A percentile compares a stretch with the other conserved stretches of the same genome.
Conservation (phyloP, 2,797 vertebrate genomes). For the Botia kubotai region DNA sequence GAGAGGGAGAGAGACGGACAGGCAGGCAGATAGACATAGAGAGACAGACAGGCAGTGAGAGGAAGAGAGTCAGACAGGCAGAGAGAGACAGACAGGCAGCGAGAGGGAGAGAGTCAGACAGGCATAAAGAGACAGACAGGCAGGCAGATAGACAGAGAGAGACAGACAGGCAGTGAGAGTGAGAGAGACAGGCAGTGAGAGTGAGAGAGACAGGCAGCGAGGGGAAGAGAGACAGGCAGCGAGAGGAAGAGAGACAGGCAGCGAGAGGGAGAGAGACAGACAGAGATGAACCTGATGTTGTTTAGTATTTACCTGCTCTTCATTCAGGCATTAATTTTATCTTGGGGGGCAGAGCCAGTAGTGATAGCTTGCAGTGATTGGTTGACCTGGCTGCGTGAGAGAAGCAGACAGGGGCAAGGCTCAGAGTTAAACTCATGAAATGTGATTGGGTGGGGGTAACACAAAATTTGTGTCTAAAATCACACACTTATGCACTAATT, state of each 20-base stretch:
- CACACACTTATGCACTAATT: too few species aligned
- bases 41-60: neutral
- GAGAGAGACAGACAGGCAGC: neutral
- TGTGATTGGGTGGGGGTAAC: conserved; percentile 29
- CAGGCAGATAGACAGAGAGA: neutral
- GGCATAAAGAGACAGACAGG: too few species aligned
- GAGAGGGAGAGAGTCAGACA: neutral
- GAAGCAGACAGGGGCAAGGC: conserved; percentile 73
- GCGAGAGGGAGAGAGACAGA: neutral
- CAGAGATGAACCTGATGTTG: neutral
- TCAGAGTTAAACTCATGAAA: conserved; percentile 68
- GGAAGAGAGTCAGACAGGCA: too few species aligned
- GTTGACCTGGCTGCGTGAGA: conserved; percentile 80
- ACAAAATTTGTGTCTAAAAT: too few species aligned
- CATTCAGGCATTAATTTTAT: conserved; percentile 84
- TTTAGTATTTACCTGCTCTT: conserved; percentile 79
- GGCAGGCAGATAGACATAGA: neutral
- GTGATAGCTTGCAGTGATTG: conserved; percentile 76
- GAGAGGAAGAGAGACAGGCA: neutral
- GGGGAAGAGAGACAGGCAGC: too few species aligned
- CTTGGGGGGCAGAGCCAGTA: conserved; percentile 72
- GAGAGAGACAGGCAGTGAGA: neutral
- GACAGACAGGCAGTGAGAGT: neutral
- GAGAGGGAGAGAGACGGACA: neutral
- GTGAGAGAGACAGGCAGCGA: neutral